Evolutionary conservation across 2,888 invertebrate genomes (phyloP).

Genomic region (Calephelis perditalis): DNA sequence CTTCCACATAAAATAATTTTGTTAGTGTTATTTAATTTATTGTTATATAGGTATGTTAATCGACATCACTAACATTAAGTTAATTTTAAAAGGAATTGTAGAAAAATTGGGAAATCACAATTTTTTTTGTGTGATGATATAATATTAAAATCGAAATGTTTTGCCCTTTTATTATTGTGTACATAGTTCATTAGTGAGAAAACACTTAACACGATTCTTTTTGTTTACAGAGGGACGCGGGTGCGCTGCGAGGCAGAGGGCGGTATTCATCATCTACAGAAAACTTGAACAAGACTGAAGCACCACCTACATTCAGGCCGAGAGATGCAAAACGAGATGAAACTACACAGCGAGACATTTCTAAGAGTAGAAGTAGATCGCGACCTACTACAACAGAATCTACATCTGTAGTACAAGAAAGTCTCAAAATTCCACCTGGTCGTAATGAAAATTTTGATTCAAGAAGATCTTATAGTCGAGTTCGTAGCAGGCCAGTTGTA

Average conservation of each 20-base stretch:
- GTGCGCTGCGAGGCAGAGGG: constrained; percentile 48
- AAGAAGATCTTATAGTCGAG: constrained; percentile 53
- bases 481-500: constrained; percentile 47
- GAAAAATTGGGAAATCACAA: too few relatives aligned
- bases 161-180: too few relatives aligned
- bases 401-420: constrained; percentile 34
- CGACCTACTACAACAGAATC: constrained; percentile 37
- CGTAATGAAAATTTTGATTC: constrained; percentile 61
- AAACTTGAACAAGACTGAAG: constrained; percentile 41
- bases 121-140: too few relatives aligned
- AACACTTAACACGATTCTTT: constrained; percentile 3
- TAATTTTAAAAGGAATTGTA: too few relatives aligned
- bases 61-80: too few relatives aligned
- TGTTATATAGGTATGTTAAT: too few relatives aligned
- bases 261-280: constrained; percentile 47
- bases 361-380: constrained; percentile 48
- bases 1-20: too few relatives aligned
- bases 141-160: too few relatives aligned
- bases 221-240: constrained; percentile 54
- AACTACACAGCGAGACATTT: constrained; percentile 37
- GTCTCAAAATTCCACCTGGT: constrained; percentile 37
- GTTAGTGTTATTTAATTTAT: too few relatives aligned
- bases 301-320: constrained; percentile 47
- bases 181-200: neutral
- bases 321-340: constrained; percentile 53